phyloP scores from a whole-genome alignment of 2,888 invertebrate species.

The Phaonia tiefii region DNA sequence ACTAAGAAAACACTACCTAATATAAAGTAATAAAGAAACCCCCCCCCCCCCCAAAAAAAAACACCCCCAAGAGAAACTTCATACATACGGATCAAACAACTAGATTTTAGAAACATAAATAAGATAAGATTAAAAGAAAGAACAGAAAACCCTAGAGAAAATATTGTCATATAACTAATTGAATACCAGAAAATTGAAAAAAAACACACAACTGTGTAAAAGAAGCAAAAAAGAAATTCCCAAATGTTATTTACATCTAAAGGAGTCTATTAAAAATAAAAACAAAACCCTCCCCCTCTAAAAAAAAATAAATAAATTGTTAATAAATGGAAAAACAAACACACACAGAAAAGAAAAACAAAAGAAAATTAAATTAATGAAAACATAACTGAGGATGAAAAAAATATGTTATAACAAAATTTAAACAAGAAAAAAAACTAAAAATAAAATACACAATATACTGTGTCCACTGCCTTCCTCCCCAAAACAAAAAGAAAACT shows the following conservation, averaged over 20 bases:
- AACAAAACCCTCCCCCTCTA: slow-evolving; percentile 44
- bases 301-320: slow-evolving; percentile 59
- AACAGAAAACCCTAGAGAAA: slow-evolving; percentile 31
- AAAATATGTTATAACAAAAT: background rate
- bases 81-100: slow-evolving; percentile 63
- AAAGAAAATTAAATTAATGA: slow-evolving; percentile 59
- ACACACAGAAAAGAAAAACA: slow-evolving; percentile 63
- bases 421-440: slow-evolving; percentile 12
- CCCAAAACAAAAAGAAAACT: slow-evolving; percentile 45
- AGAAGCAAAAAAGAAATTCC: slow-evolving; percentile 31
- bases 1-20: slow-evolving; percentile 27
- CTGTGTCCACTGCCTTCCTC: slow-evolving; percentile 65
- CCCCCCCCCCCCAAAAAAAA: slow-evolving; percentile 32
- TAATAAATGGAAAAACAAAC: slow-evolving; percentile 59
- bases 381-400: slow-evolving; percentile 51
- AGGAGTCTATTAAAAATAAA: slow-evolving; percentile 55
- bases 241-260: slow-evolving; percentile 64
- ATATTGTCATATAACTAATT: slow-evolving; percentile 53
- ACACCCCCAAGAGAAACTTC: slow-evolving; percentile 31
- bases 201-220: slow-evolving; percentile 17
- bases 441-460: slow-evolving; percentile 52
- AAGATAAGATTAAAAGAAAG: slow-evolving; percentile 17
- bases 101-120: slow-evolving; percentile 43
- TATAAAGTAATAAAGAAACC: slow-evolving; percentile 48
- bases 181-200: background rate